Base-by-base conservation (phyloP, 2,113 vertebrate species). In the Sialia sialis region DNA sequence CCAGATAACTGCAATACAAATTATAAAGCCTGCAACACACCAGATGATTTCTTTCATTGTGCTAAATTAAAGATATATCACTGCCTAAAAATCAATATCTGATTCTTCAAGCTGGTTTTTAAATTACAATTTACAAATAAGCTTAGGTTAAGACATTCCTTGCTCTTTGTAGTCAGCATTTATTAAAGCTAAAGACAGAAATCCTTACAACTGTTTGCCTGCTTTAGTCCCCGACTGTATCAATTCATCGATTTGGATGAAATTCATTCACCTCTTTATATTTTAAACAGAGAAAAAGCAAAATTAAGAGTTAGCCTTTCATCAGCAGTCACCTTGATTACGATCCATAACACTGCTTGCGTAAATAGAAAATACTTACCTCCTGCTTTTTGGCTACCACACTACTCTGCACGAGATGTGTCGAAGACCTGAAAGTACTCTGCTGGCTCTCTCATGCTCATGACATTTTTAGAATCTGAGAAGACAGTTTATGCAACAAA, bases 321-420 rank as follows among this genome's bases (percentile, higher is more conserved):
- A 89, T 41, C 43, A 60, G 43, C 49, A 94, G 93, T n/a, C 89
- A 73, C 75, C 34, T n/a, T 76, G 55, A 83, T 68, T 68, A 74
- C 26, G 63, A 91, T 81, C 87, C 75, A 27, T 38, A 93, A 34
- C n/a, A 70, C 64, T 55, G 60, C 67, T 58, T 49, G 51, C 0
- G 0, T 36, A 95, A 97, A 93, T 22, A 46, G 46, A 84, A 60
- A 69, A 58, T 16, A 96, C 96, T 95, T 77, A 93, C 95, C 87
- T 56, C 73, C 23, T 73, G 30, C 46, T 76, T 94, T 92, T 34
- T 90, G 34, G 76, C 89, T 77, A 94, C 26, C 74, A 82, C 59
- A 34, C 74, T 81, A 94, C 36, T 32, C 51, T 89, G 87, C 82
- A 46, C 2, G 16, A 78, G 85, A 76, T 25, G 67, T 27, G 90